Percentiles rank a stretch among this genome's conserved stretches.
phyloP scores from a whole-genome alignment of 2,113 vertebrate genomes.

The Candoia aspera region DNA sequence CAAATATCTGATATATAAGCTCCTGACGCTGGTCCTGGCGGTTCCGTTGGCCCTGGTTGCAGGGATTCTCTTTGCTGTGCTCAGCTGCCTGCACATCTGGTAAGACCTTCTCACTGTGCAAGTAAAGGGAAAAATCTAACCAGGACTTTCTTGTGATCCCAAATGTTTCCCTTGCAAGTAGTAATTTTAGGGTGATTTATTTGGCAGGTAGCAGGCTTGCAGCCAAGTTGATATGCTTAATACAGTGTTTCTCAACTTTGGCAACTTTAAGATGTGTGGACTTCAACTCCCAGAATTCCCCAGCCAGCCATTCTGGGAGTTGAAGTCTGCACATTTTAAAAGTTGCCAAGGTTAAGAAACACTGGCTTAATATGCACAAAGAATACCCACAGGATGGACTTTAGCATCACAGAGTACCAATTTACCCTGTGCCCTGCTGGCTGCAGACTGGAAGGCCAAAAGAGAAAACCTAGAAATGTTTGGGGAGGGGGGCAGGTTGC shows the following conservation, averaged over 20 bases:
- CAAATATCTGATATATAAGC: constrained; percentile 86
- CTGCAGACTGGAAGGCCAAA: neutral
- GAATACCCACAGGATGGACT: neutral
- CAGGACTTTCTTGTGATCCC: neutral
- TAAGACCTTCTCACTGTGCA: constrained; percentile 57
- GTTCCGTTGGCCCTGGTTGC: constrained; percentile 85
- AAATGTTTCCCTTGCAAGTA: neutral
- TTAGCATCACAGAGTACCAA: neutral
- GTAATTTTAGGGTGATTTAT: neutral
- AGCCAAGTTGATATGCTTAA: neutral
- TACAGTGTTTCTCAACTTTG: too few relatives aligned
- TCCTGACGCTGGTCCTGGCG: constrained; percentile 86
- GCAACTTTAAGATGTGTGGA: too few relatives aligned
- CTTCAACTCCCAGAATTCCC: too few relatives aligned
- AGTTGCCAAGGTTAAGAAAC: too few relatives aligned
- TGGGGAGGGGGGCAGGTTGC: neutral
- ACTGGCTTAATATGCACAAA: neutral
- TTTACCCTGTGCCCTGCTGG: neutral
- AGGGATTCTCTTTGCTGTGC: constrained; percentile 83
- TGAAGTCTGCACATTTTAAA: too few relatives aligned
- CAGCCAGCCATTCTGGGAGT: too few relatives aligned
- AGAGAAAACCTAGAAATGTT: neutral
- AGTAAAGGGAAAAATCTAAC: neutral
- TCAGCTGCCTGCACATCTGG: constrained; percentile 96
- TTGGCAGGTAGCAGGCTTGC: neutral